Base-by-base conservation (phyloP, 2,797 vertebrate species). In the Schizopygopsis malacanthus region DNA sequence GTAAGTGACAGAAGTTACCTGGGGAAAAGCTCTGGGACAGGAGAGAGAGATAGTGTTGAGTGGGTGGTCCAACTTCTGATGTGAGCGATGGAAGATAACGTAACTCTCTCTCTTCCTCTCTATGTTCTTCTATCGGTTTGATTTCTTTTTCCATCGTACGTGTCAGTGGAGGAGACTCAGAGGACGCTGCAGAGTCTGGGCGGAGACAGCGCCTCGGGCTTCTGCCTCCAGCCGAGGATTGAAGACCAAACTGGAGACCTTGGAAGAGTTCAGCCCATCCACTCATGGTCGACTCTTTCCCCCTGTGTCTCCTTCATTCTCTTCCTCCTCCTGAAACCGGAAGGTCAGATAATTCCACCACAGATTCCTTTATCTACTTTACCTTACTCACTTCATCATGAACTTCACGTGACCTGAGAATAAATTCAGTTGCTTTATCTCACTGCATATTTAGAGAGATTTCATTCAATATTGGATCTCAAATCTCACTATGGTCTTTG, bases 121-220 rank as follows among this genome's bases (percentile, higher is more conserved):
- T 78, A 3, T 81, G 25, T 76, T 71, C 73, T 47, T 81, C 61
- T 76, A 9, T 59, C 0, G 12, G 16, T 33, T 79, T 73, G 69
- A 15, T 82, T 41, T 37, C 41, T 67, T 43, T 25, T 54, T 71
- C 54, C 12, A 80, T 52, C 70, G 47, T 83, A 70, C 28, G 50
- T 81, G 82, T 87, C 85, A 86, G 70, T 59, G 71, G n/a, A 86
- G 86, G 33, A 87, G 85, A 85, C 77, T 90, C 82, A 69, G 72
- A 81, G 75, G 65, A 79, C 54, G 37, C 45, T 76, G 72, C 72
- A 83, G 81, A 28, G 43, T 50, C 76, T 15, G 76, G 85, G 73
- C 41, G 82, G 87, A 79, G 72, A 54, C 61, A 85, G 37, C 80
- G 86, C 84, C 82, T 89, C 86, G 10, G 89, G 91, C 88, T 88